Percentiles rank a stretch among this genome's conserved stretches.
Evolutionary conservation across 2,888 invertebrate species (phyloP).

Genomic region (Notodonta ziczac): DNA sequence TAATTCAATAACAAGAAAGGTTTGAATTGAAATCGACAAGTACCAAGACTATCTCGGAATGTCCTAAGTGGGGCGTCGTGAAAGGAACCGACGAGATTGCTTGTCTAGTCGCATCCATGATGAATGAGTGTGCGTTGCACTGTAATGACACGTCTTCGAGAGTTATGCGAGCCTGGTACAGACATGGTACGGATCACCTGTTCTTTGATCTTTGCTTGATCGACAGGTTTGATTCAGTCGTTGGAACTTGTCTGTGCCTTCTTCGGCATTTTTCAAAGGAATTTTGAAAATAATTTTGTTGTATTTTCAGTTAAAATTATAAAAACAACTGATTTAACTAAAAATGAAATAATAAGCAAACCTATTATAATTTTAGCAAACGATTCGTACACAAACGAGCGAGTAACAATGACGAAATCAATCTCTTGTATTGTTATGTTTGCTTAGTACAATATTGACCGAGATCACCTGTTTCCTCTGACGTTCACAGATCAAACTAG

Average conservation of each 20-base stretch:
- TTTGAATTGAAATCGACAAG: slow-evolving; percentile 1
- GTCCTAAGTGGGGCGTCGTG: slow-evolving; percentile 6
- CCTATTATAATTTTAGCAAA: neutral
- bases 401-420: slow-evolving; percentile 5
- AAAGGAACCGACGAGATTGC: slow-evolving; percentile 43
- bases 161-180: slow-evolving; percentile 56
- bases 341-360: neutral
- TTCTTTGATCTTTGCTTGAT: slow-evolving; percentile 48
- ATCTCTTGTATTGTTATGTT: slow-evolving; percentile 40
- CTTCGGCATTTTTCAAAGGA: neutral
- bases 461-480: slow-evolving; percentile 54
- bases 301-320: neutral
- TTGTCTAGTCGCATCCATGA: slow-evolving; percentile 15
- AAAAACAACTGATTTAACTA: neutral
- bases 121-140: slow-evolving; percentile 17
- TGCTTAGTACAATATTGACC: slow-evolving; percentile 45
- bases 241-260: neutral
- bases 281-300: neutral
- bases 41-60: slow-evolving; percentile 2
- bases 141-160: slow-evolving; percentile 33
- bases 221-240: neutral
- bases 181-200: slow-evolving; percentile 59
- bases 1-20: neutral
- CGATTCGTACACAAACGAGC: neutral
- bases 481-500: neutral